Evolutionary conservation across 2,113 vertebrate genomes (phyloP).

Genomic region (Crotophaga sulcirostris): DNA sequence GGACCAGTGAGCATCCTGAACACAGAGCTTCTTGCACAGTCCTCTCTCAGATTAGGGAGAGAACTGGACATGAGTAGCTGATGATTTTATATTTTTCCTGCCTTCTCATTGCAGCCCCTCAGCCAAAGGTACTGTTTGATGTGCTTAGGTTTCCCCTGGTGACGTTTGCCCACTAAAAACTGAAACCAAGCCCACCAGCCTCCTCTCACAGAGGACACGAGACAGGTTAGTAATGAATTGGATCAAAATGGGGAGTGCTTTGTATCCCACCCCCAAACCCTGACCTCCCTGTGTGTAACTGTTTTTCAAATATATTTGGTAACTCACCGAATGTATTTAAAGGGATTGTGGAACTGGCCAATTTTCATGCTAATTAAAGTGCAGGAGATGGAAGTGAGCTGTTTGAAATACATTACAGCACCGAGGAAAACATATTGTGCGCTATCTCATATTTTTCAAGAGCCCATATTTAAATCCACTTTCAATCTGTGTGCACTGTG

Average conservation of each 20-base stretch:
- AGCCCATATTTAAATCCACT: conserved; percentile 63
- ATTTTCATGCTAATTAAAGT: conserved; percentile 70
- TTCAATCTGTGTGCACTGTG: conserved; percentile 11
- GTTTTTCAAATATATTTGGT: conserved; percentile 54
- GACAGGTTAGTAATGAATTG: conserved; percentile 13
- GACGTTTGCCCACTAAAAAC: not conserved
- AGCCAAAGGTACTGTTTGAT: not conserved
- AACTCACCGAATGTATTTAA: conserved; percentile 49
- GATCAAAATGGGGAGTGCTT: conserved; percentile 18
- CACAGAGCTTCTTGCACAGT: not conserved
- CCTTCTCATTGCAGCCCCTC: not conserved
- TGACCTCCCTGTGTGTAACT: conserved; percentile 3
- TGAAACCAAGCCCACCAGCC: not conserved
- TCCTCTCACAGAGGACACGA: not conserved
- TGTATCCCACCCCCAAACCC: not conserved
- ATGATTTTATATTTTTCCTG: not conserved
- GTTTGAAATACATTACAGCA: conserved; percentile 63
- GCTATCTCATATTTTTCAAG: conserved; percentile 60
- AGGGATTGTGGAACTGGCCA: conserved; percentile 61
- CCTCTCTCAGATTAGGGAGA: not conserved
- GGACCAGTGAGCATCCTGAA: not conserved
- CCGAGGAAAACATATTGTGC: conserved; percentile 62
- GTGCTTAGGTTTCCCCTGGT: not conserved
- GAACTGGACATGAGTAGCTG: not conserved
- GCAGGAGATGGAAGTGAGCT: conserved; percentile 60